These are phyloP conservation scores for Chiloscyllium plagiosum DNA, from an alignment of 2,113 vertebrate species.

Conservation along the genomic window DNA sequence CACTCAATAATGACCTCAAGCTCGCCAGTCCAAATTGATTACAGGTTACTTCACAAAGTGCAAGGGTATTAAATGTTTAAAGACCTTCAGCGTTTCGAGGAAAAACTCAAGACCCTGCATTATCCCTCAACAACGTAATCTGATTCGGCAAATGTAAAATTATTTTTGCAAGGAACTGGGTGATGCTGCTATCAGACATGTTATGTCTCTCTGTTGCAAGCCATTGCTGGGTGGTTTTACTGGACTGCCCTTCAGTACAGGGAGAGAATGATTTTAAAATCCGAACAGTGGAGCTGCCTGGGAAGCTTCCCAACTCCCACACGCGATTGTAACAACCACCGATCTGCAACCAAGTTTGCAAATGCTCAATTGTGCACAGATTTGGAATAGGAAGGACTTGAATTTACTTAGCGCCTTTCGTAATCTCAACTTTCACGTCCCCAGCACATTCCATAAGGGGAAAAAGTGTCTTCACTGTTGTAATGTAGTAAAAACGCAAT, in stretches of 20 bases:
- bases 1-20: neutral
- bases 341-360: neutral
- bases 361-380: no score
- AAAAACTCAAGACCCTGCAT: neutral
- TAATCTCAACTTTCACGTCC: neutral
- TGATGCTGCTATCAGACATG: no score
- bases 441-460: neutral
- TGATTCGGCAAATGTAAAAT: neutral
- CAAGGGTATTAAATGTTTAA: neutral
- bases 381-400: neutral
- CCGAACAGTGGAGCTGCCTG: no score
- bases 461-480: neutral
- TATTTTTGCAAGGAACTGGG: no score
- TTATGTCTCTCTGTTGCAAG: no score
- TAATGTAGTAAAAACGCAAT: neutral
- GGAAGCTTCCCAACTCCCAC: neutral
- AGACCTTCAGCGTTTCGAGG: neutral
- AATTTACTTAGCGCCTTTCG: neutral
- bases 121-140: neutral
- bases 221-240: no score
- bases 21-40: no score
- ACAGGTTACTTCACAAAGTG: neutral
- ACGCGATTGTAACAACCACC: neutral
- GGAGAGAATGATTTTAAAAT: no score
- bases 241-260: no score